Evolutionary conservation across 2,797 vertebrate genomes (phyloP).

Genomic region (Steatocranus sp.): DNA sequence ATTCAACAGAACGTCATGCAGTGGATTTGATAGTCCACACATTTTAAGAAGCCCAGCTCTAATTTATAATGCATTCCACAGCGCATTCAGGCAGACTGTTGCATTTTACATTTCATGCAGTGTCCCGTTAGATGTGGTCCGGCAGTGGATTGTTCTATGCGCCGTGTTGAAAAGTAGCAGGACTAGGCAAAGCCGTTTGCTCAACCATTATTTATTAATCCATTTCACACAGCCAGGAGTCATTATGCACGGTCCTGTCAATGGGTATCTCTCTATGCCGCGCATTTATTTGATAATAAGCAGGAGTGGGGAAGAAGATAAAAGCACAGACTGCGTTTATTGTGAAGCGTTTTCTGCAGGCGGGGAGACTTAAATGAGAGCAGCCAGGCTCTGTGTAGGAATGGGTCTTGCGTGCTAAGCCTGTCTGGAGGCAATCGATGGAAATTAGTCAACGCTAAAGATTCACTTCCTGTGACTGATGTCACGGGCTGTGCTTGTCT

Average conservation of each 20-base stretch:
- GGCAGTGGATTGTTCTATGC: constrained; percentile 52
- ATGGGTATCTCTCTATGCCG: constrained; percentile 74
- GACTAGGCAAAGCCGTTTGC: constrained; percentile 62
- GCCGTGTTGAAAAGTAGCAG: constrained; percentile 50
- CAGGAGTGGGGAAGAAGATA: constrained; percentile 72
- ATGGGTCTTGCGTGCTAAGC: constrained; percentile 78
- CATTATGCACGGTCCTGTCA: constrained; percentile 78
- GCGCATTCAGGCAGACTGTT: neutral
- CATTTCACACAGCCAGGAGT: constrained; percentile 79
- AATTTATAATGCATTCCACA: constrained; percentile 36
- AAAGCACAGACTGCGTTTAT: constrained; percentile 77
- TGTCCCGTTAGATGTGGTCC: constrained; percentile 49
- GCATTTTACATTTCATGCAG: constrained; percentile 50
- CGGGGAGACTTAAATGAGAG: constrained; percentile 71
- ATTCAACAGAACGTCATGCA: constrained; percentile 44
- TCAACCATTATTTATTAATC: constrained; percentile 78
- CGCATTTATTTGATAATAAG: constrained; percentile 80
- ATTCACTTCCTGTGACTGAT: constrained; percentile 80
- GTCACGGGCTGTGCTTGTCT: constrained; percentile 71
- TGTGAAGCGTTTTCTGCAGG: constrained; percentile 68
- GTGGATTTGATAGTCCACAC: constrained; percentile 35
- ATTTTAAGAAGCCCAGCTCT: constrained; percentile 45
- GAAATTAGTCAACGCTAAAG: constrained; percentile 82
- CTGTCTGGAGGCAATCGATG: constrained; percentile 82
- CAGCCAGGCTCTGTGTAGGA: constrained; percentile 74